Conservation (phyloP, 2,888 invertebrate genomes). For the Protonemura montana region DNA sequence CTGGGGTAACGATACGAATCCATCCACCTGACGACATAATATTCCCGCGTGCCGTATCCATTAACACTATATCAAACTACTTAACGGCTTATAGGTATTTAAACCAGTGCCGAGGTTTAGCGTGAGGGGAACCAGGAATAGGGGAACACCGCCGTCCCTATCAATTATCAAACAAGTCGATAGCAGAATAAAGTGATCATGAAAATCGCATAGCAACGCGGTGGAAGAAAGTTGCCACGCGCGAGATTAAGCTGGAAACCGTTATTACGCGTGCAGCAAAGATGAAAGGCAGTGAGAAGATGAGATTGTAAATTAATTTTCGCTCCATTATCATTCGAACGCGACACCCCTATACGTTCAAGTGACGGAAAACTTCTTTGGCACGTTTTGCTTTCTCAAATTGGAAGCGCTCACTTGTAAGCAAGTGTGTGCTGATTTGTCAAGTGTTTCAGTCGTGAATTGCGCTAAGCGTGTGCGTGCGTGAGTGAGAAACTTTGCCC, state of each 20-base stretch:
- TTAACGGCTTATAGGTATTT: background rate
- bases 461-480: background rate
- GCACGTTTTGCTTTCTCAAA: background rate
- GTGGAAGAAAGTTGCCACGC: background rate
- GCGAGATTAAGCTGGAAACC: too few species aligned
- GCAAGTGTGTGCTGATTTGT: background rate
- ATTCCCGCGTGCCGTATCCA: background rate
- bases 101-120: background rate
- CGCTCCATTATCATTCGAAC: background rate
- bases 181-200: background rate
- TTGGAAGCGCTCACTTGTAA: background rate
- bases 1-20: background rate
- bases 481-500: background rate
- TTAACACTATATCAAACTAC: background rate
- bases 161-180: background rate
- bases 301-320: slow-evolving; percentile 3
- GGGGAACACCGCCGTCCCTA: background rate
- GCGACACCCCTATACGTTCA: background rate
- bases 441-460: background rate
- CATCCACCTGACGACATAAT: background rate
- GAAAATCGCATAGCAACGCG: background rate
- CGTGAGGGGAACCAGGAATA: background rate
- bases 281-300: background rate
- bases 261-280: background rate
- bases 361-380: background rate